Base-by-base conservation (phyloP, 2,888 invertebrate species). In the Himalopsyche japonica region DNA sequence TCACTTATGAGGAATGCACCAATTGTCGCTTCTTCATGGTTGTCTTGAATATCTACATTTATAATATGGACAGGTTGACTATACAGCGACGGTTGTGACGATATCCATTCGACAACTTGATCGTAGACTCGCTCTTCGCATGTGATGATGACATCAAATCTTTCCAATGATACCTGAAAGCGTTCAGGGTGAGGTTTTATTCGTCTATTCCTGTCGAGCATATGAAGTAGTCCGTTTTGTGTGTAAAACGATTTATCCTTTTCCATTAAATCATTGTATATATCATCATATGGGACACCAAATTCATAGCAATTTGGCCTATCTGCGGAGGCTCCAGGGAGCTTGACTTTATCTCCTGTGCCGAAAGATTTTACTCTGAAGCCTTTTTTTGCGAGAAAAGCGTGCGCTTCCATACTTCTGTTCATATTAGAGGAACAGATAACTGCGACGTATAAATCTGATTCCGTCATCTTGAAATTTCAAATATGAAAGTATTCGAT, bases 371-470 rank as follows among this genome's bases (percentile, higher is more conserved):
- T 95, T 0, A 99, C 99, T 89, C 95, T 95, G 90, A 97, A 99
- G 18, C 99, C 99, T 89, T 98, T 98, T 92, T 99, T 99, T 83
- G 98, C 97, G 79, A 99, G 92, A 91, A 98, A 98, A 84, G 97
- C 97, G 92, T 99, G 99, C 20, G 99, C 99, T 92, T 99, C 99
- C 99, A 99, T 99, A 89, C 98, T 99, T 85, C 99, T 94, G 90
- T 99, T 99, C 98, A 99, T 99, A 90, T 99, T 99, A 89, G 98
- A 99, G 10, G 99, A 99, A 92, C 99, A 99, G 88, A 98, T 97
- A 82, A 99, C 98, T 32, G 99, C 99, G 88, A 99, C 94, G 89
- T 94, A 95, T 88, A 97, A 90, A 88, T 94, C 92, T 4, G 85
- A 85, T 10, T 85, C 85, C 18, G 43, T 57, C 85, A 85, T 85